Evolutionary conservation across 2,888 invertebrate species (phyloP).

Genomic region (Lycocerus yunnanus): DNA sequence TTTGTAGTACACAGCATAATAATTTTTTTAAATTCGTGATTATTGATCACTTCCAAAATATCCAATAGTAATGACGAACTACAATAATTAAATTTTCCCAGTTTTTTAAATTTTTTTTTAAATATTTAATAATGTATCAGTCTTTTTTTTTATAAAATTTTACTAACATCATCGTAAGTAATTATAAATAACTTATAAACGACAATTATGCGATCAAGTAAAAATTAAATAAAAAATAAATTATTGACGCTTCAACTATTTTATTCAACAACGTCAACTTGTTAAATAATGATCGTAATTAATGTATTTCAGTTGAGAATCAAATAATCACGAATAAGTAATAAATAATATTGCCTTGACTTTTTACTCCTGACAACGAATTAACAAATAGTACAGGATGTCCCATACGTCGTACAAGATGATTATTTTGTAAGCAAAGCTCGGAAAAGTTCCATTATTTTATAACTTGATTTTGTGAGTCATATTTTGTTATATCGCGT

Average conservation of each 20-base stretch:
- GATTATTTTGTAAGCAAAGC: not conserved
- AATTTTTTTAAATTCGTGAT: not conserved
- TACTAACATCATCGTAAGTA: not conserved
- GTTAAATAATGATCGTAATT: not conserved
- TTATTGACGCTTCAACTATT: not conserved
- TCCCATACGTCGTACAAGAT: not conserved
- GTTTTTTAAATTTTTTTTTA: not conserved
- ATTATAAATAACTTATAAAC: not conserved
- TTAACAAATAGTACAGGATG: not conserved
- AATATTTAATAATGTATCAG: not conserved
- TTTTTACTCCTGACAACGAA: not conserved
- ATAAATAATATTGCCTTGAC: not conserved
- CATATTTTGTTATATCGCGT: not conserved
- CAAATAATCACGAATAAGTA: not conserved
- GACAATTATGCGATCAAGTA: not conserved
- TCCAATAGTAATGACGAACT: not conserved
- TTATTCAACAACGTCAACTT: not conserved
- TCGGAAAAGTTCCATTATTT: not conserved
- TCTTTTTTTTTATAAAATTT: not conserved
- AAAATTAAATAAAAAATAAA: not conserved
- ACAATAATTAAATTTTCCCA: not conserved
- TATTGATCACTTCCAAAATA: not conserved
- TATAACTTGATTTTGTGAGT: not conserved
- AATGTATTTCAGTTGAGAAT: not conserved
- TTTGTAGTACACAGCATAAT: too few species aligned